phyloP scores from a whole-genome alignment of 1,140 invertebrate species.

The Drosophila melanica region DNA sequence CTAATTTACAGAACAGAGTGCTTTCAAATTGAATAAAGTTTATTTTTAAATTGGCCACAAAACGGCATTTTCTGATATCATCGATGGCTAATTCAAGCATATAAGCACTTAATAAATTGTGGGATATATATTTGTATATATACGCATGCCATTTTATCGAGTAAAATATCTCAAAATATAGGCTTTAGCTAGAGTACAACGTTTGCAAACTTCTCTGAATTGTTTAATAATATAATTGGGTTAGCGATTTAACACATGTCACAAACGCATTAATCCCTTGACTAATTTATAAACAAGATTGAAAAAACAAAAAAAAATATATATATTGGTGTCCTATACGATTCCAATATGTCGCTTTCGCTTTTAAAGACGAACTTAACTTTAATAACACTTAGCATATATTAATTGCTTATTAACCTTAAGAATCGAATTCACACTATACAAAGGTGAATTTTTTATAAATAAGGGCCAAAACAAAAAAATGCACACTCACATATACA shows the following conservation, averaged over 20 bases:
- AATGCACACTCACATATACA: constrained; percentile 63
- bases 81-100: background rate
- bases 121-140: constrained; percentile 30
- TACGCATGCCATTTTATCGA: constrained; percentile 17
- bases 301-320: constrained; percentile 26
- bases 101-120: background rate
- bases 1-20: constrained; percentile 66
- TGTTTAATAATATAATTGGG: constrained; percentile 13
- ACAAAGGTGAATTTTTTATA: constrained; percentile 54
- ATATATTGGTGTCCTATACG: constrained; percentile 49
- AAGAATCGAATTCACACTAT: constrained; percentile 71
- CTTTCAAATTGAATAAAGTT: constrained; percentile 45
- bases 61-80: constrained; percentile 18
- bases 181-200: constrained; percentile 4
- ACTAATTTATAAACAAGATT: constrained; percentile 23
- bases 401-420: constrained; percentile 63
- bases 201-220: constrained; percentile 13
- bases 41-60: constrained; percentile 4
- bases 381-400: constrained; percentile 80
- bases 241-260: too few species aligned
- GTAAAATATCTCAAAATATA: constrained; percentile 38
- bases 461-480: constrained; percentile 52
- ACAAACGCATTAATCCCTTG: constrained; percentile 17
- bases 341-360: constrained; percentile 21
- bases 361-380: constrained; percentile 50